Base-by-base conservation (phyloP, 2,113 vertebrate genomes). In the Toxotes jaculatrix region DNA sequence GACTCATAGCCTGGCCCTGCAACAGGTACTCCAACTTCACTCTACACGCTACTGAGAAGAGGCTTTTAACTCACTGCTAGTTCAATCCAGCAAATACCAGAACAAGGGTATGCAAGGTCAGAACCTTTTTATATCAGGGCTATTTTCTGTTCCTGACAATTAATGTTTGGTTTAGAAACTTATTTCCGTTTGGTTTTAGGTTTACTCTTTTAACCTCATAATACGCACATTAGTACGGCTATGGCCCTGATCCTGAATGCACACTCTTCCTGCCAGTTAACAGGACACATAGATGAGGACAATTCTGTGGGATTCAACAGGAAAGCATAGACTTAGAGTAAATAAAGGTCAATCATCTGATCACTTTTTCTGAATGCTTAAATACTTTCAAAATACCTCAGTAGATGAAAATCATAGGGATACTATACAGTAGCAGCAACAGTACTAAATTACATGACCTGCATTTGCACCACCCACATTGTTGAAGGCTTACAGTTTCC, bases 401-500 rank as follows among this genome's bases (percentile, higher is more conserved):
- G 10, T 11, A 27, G 14, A 7, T 10, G 4, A 40, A 43, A 51
- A 43, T 36, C 5, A 38, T 19, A 19, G 49, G 11, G 21, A 64
- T 12, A 19, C 31, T 10, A 51, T 73, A 65, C 38, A 63, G 65
- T 19, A 74, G 60, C 0, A 73, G 45, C 31, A 67, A 45, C 56
- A 64, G 23, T 45, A 69, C 36, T 61, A 55, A 0, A 66, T 76
- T 55, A 62, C 16, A 72, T 34, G 42, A 36, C 38, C 60, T 49
- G 11, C 7, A 12, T 62, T 27, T 32, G 43, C 51, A 51, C 21
- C 70, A 10, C 60, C 60, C 43, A 79, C 83, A 57, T 47, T 72
- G 67, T 72, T 59, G 6, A 85, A 53, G 40, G 16, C 60, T 66
- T 89, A 80, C 74, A 65, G 67, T 87, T 81, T 71, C 16, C 42